Base-by-base conservation (phyloP, 2,113 vertebrate genomes). In the Burhinus bistriatus region DNA sequence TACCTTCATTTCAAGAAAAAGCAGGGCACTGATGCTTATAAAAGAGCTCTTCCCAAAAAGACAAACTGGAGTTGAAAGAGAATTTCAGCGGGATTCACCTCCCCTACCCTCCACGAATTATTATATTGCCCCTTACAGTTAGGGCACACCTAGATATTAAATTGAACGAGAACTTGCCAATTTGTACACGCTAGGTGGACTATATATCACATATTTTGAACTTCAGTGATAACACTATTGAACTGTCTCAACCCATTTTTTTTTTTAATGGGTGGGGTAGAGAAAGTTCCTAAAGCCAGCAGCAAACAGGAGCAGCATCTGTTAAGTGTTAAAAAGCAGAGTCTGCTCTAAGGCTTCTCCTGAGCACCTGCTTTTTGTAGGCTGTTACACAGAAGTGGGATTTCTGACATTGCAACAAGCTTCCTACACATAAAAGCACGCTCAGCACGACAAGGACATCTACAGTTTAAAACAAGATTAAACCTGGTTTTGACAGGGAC, bases 291-390 rank as follows among this genome's bases (percentile, higher is more conserved):
- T 30, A 2, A 40, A 15, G 47, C 22, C 11, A 3, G 21, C 5
- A 34, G 16, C 6, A 12, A 64, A 42, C 61, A 27, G 7, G 2
- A 42, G 40, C 80, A 59, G 65, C 16, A 2, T 4, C 36, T 2
- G 34, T 5, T 5, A 25, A 15, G 52, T 5, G 0, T 4, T 19
- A 9, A 26, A n/a, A 9, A 12, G 14, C 18, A 0, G 3, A 9
- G 36, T 2, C 26, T 30, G 79, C 45, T 5, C 6, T 3, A 9
- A 45, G 45, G 62, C 25, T 51, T 20, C 36, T 15, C 47, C 49
- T 6, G 3, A 38, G 36, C 38, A 25, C 49, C 49, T 51, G 49
- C 23, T 19, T 3, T 21, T 4, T 4, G 16, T 4, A 40, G 36
- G 59, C 55, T 58, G 26, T 4, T 5, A 11, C 8, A 5, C 2